Evolutionary conservation across 1,140 invertebrate species (phyloP), one percentile per base, ranked within the genome.

Genomic region (Drosophila ficusphila): DNA sequence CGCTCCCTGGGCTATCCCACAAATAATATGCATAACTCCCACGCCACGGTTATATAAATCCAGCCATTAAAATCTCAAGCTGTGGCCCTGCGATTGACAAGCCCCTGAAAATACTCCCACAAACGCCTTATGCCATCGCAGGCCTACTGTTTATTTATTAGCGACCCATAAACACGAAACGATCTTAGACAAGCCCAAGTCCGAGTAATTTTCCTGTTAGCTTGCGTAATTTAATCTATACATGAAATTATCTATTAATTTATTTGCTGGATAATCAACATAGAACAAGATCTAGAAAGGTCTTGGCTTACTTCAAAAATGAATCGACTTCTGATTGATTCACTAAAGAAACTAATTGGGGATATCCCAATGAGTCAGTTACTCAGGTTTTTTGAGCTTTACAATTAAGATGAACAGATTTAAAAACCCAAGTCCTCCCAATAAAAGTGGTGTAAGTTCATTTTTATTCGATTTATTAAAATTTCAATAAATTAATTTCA

Each of bases 401-500:
- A n/a, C n/a, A n/a, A n/a, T n/a, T n/a, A n/a, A n/a, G n/a, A n/a
- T n/a, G n/a, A n/a, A n/a, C n/a, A n/a, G n/a, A n/a, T n/a, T n/a
- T n/a, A n/a, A n/a, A n/a, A n/a, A n/a, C n/a, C 2, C 1, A 4
- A 33, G 19, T 8, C 25, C 29, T 2, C 19, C 27, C 29, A 61
- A 57, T 7, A 44, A 34, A 42, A 19, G 23, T 18, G 0, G n/a
- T 2, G 7, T 11, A 31, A 2, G 1, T 48, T 48, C 9, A 21
- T 19, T 64, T 51, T 56, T 33, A 46, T 65, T 69, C 58, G 41
- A 76, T 85, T 85, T 86, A 85, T 86, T 85, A 49, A 79, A 86
- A 86, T 79, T 39, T 86, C 76, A 85, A 85, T 86, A 85, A 85
- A 86, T 85, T 85, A 85, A 79, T 86, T 85, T 61, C 51, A 86